These are phyloP conservation scores for Myotis planiceps DNA, from an alignment of 2,797 vertebrate species.

Conservation along the genomic window DNA sequence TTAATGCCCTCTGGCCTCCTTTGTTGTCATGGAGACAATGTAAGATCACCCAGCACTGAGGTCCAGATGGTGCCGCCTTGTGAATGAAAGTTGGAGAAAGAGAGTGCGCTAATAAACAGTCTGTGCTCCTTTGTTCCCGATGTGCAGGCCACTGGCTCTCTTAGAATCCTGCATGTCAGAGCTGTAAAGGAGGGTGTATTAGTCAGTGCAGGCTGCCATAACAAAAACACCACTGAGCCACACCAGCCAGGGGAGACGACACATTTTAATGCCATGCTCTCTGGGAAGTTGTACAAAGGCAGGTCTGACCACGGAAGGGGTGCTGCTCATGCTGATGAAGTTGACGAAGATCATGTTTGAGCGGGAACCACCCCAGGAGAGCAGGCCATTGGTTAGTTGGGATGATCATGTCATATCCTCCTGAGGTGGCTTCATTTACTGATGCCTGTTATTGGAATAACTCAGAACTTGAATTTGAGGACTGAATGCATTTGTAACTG, in stretches of 20 bases:
- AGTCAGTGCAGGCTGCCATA: background rate
- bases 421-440: slow-evolving; percentile 66
- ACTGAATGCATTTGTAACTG: slow-evolving; percentile 25
- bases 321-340: background rate
- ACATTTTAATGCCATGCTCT: background rate
- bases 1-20: background rate
- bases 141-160: background rate
- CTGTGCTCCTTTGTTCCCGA: background rate
- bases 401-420: slow-evolving; percentile 27
- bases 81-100: background rate
- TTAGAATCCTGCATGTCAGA: background rate
- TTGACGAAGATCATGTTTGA: background rate
- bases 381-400: background rate
- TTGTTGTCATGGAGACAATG: background rate
- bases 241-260: background rate
- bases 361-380: background rate
- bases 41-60: background rate
- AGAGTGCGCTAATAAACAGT: background rate
- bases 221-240: background rate
- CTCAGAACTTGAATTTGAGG: slow-evolving; percentile 66
- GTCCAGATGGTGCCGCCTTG: background rate
- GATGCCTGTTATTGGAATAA: slow-evolving; percentile 66
- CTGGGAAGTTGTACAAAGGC: background rate
- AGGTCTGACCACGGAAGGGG: background rate
- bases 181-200: background rate